Base-by-base conservation (phyloP, 2,888 invertebrate species). In the Chydorus sphaericus region DNA sequence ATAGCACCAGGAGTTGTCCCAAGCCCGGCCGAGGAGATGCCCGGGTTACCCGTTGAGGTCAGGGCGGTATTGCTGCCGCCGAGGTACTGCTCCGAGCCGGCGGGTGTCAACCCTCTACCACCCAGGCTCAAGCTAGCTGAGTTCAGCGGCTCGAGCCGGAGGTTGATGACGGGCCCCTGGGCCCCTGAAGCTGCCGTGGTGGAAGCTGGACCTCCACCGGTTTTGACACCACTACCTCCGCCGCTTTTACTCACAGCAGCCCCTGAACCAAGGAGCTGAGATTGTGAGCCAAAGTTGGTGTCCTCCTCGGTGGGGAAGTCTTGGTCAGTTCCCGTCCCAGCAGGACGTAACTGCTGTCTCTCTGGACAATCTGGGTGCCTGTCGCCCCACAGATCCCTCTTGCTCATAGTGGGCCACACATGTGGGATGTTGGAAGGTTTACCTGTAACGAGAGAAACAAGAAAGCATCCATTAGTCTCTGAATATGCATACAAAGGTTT, bases 331-430 rank as follows among this genome's bases (percentile, higher is more conserved):
- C n/a, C n/a, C n/a, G n/a, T n/a, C n/a, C n/a, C n/a, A n/a, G n/a
- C n/a, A n/a, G 50, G 50, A 36, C 52, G 16, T 20, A 52, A 36
- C 10, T 36, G 31, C 52, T 52, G 52, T 23, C 52, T 31, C 36
- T 52, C 52, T 31, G 52, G 52, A 26, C 52, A 52, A 36, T 52
- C 52, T 31, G 52, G 33, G 52, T 52, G 52, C 36, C 52, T 31
- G 36, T 55, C 49, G 26, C 49, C 55, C 55, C 55, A 55, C 49
- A 55, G 31, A 49, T 55, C 55, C 23, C 55, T 37, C 55, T 49
- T 55, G 55, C 55, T 55, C 55, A 55, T 55, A 55, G 33, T 48
- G 48, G 49, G 48, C 48, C 36, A 49, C 18, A 30, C 55, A 55
- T 55, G 31, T 26, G 55, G 28, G 54, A 30, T 29, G 18, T 44